Conservation (phyloP, 2,113 vertebrate species). For the Antechinus stuartii region DNA sequence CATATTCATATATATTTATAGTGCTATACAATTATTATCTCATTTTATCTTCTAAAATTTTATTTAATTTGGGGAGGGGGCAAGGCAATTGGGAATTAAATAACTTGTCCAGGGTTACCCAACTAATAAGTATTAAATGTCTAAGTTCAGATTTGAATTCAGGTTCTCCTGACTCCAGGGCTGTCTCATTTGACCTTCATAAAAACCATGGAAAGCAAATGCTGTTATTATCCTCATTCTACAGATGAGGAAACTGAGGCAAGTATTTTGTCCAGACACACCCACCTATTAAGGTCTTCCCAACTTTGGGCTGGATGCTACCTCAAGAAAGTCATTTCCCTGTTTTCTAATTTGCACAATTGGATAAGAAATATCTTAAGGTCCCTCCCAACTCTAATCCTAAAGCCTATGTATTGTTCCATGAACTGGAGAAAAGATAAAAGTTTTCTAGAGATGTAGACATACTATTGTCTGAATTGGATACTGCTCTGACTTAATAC, state of each 20-base stretch:
- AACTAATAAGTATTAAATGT: too few relatives aligned
- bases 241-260: not conserved
- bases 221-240: not conserved
- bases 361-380: not conserved
- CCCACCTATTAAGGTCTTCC: not conserved
- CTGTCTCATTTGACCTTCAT: slow-evolving; percentile 7
- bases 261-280: slow-evolving; percentile 10
- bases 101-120: too few relatives aligned
- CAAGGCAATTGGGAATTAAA: too few relatives aligned
- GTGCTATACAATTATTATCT: not conserved
- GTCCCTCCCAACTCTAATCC: not conserved
- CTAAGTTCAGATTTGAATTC: too few relatives aligned
- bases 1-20: not conserved
- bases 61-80: too few relatives aligned
- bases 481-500: not conserved
- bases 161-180: too few relatives aligned
- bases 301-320: not conserved
- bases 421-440: not conserved
- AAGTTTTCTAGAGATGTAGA: not conserved
- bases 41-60: slow-evolving; percentile 12
- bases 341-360: not conserved
- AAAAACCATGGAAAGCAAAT: not conserved
- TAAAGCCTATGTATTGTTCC: not conserved
- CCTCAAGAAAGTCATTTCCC: not conserved
- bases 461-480: not conserved